phyloP scores from a whole-genome alignment of 1,140 invertebrate genomes.

The Periplaneta americana region DNA sequence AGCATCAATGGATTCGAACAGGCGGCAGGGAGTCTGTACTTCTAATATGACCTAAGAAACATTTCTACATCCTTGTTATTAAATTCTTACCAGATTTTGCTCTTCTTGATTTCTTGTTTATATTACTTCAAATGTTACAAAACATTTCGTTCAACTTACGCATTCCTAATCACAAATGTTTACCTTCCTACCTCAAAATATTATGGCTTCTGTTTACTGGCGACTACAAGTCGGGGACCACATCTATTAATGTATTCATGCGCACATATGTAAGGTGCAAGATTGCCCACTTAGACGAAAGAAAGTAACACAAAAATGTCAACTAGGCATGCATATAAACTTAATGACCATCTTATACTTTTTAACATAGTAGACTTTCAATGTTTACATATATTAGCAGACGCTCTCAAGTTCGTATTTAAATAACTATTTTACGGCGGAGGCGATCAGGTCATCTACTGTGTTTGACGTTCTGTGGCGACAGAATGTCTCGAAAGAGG shows the following conservation, averaged over 20 bases:
- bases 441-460: background rate
- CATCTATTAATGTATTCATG: background rate
- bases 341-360: background rate
- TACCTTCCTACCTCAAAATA: background rate
- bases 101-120: background rate
- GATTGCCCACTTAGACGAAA: background rate
- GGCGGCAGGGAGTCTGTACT: background rate
- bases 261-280: background rate
- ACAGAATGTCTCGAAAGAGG: background rate
- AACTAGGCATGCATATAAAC: no score
- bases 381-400: background rate
- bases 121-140: background rate
- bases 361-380: background rate
- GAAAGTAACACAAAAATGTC: background rate
- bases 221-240: conserved; percentile 3
- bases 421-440: background rate
- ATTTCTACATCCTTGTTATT: background rate
- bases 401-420: background rate
- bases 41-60: background rate
- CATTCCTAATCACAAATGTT: background rate
- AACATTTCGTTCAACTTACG: background rate
- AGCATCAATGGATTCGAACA: background rate
- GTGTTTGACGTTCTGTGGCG: background rate
- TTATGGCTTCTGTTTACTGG: conserved; percentile 13
- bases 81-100: background rate